phyloP scores from a whole-genome alignment of 2,113 vertebrate species.

The Nannospalax galili region DNA sequence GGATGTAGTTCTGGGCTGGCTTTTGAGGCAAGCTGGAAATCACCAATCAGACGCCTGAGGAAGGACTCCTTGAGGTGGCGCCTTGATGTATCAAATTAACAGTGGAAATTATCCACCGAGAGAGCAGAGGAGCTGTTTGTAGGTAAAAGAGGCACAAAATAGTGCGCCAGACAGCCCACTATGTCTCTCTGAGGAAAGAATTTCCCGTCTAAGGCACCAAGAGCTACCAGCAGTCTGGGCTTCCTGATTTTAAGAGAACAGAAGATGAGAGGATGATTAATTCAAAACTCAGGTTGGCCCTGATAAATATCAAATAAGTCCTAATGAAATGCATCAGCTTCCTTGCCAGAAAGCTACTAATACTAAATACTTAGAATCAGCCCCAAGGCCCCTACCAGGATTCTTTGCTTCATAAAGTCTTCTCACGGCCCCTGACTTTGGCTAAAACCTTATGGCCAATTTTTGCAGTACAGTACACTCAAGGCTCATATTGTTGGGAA shows the following conservation, averaged over 20 bases:
- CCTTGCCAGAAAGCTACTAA: conserved; percentile 36
- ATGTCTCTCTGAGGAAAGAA: not conserved
- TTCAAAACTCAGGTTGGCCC: conserved; percentile 42
- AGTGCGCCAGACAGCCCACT: not conserved
- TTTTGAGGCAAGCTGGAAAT: conserved; percentile 42
- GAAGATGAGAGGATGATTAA: conserved; percentile 35
- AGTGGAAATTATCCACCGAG: conserved; percentile 39
- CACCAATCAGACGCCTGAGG: conserved; percentile 25
- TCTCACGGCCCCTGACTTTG: not conserved
- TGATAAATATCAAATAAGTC: conserved; percentile 18
- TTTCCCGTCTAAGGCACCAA: not conserved
- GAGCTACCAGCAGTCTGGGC: not conserved
- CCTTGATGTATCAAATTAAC: conserved; percentile 41
- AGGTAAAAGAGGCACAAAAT: not conserved
- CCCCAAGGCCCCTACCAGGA: not conserved
- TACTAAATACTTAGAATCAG: conserved; percentile 25
- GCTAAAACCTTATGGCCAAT: conserved; percentile 32
- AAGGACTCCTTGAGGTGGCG: conserved; percentile 19
- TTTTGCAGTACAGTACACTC: not conserved
- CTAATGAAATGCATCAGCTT: conserved; percentile 30
- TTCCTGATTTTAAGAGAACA: not conserved
- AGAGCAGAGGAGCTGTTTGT: not conserved
- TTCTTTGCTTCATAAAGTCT: conserved; percentile 31
- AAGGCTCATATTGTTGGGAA: not conserved
- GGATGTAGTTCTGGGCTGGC: conserved; percentile 34